Conservation (phyloP, 2,797 vertebrate genomes). For the Chelonia mydas region DNA sequence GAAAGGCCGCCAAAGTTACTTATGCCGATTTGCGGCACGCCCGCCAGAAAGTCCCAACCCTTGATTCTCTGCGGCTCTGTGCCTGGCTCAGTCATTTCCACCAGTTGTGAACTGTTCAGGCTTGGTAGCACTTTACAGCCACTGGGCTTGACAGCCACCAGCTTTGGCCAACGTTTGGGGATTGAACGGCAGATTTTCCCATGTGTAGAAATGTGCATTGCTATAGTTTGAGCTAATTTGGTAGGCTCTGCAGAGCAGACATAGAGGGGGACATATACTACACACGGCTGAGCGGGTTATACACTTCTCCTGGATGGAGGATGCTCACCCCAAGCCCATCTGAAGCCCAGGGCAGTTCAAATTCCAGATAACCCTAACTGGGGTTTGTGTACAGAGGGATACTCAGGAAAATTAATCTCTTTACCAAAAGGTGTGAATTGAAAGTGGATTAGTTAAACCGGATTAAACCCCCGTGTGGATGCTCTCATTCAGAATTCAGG, state of each 20-base stretch:
- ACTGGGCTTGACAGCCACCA: not conserved
- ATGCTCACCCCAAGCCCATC: not conserved
- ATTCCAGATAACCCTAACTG: not conserved
- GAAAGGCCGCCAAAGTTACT: not conserved
- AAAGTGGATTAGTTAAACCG: not conserved
- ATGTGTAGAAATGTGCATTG: fast-evolving
- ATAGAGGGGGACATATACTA: not conserved
- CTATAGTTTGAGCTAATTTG: fast-evolving
- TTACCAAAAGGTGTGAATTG: not conserved
- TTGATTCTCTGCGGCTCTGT: fast-evolving
- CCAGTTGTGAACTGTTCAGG: not conserved
- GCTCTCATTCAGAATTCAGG: not conserved
- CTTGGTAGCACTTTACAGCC: conserved; percentile 13
- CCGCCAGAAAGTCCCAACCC: not conserved
- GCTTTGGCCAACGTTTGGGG: not conserved
- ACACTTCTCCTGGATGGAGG: not conserved
- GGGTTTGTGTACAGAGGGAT: not conserved
- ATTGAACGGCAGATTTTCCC: fast-evolving
- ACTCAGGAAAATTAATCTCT: not conserved
- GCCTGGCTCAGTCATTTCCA: fast-evolving
- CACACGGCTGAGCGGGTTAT: not conserved
- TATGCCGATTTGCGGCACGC: not conserved
- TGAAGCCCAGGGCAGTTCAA: not conserved
- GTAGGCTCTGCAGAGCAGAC: fast-evolving
- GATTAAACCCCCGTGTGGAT: not conserved